Percentiles rank a stretch among this genome's conserved stretches.
Conservation (phyloP, 2,888 invertebrate species). For the Aphrophora alni region DNA sequence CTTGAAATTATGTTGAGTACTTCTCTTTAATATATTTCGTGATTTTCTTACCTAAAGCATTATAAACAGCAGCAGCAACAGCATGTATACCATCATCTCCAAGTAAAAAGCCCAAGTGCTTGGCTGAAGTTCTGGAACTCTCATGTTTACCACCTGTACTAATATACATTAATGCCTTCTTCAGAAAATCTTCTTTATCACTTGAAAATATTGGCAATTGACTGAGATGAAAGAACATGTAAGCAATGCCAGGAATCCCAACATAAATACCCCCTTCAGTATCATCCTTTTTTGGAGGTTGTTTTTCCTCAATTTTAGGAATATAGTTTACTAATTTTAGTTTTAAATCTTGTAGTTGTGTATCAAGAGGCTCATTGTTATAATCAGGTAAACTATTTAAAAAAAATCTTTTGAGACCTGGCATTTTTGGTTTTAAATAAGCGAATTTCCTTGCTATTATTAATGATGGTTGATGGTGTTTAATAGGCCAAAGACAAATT, state of each 20-base stretch:
- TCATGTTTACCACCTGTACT: conserved; percentile 66
- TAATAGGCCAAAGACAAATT: not conserved
- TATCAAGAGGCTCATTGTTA: conserved; percentile 10
- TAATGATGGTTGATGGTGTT: not conserved
- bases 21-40: too few relatives aligned
- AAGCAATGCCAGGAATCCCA: conserved; percentile 74
- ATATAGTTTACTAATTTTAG: conserved; percentile 37
- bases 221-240: conserved; percentile 75
- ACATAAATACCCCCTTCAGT: conserved; percentile 71
- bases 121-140: conserved; percentile 59
- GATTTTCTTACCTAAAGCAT: conserved; percentile 58
- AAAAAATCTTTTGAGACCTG: conserved; percentile 31
- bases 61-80: conserved; percentile 69
- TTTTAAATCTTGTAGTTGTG: conserved; percentile 35
- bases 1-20: too few relatives aligned
- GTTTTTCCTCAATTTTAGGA: conserved; percentile 53
- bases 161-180: conserved; percentile 68
- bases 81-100: conserved; percentile 82
- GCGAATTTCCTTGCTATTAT: not conserved
- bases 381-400: conserved; percentile 39
- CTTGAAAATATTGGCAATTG: conserved; percentile 62
- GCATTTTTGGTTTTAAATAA: not conserved
- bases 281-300: conserved; percentile 55
- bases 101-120: conserved; percentile 75
- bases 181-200: conserved; percentile 61